A percentile compares a stretch with the other conserved stretches of the same genome.
Conservation (phyloP, 2,797 vertebrate genomes). For the Squalus acanthias region DNA sequence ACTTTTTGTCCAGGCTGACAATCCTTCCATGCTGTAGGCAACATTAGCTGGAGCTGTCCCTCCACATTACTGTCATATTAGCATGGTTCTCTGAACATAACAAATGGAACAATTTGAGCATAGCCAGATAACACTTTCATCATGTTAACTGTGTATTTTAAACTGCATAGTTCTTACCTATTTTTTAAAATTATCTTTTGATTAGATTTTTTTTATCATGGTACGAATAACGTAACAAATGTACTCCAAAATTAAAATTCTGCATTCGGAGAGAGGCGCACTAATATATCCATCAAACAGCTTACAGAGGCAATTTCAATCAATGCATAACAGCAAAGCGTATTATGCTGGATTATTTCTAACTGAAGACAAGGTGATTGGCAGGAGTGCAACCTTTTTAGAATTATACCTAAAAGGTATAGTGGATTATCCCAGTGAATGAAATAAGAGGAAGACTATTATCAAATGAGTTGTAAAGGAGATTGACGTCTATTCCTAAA, state of each 20-base stretch:
- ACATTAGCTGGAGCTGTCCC: conserved; percentile 54
- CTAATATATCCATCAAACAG: background rate
- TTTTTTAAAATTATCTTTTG: background rate
- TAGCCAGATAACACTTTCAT: background rate
- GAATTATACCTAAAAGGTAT: background rate
- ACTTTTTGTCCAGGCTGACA: conserved; percentile 55
- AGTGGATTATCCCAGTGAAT: background rate
- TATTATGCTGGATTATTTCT: background rate
- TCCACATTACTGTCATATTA: conserved; percentile 57
- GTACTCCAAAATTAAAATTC: background rate
- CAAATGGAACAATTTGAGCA: conserved; percentile 1
- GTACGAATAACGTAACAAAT: background rate
- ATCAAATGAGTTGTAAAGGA: background rate
- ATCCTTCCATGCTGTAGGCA: conserved; percentile 53
- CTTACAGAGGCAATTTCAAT: background rate
- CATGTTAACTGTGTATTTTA: background rate
- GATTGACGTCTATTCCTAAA: background rate
- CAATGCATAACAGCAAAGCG: background rate
- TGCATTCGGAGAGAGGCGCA: background rate
- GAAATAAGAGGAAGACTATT: background rate
- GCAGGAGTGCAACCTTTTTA: background rate
- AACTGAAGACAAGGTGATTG: background rate
- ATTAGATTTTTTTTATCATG: background rate
- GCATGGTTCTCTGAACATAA: conserved; percentile 53
- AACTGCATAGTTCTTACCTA: background rate